These are phyloP conservation scores for Lasioglossum malachurum DNA, from an alignment of 2,888 invertebrate species.

Conservation along the genomic window DNA sequence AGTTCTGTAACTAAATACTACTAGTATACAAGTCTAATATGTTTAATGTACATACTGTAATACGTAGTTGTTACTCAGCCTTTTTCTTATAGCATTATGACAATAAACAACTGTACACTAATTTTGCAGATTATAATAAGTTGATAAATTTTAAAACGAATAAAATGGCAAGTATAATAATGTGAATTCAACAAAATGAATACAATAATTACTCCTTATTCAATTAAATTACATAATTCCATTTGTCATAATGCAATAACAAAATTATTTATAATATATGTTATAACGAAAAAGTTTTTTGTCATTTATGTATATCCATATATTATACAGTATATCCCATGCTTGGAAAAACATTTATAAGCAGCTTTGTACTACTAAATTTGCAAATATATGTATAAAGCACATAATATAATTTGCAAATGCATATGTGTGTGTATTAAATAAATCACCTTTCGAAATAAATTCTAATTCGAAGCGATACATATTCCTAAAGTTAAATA, in stretches of 20 bases:
- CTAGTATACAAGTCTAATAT: constrained; percentile 39
- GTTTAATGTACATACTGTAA: constrained; percentile 47
- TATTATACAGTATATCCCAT: constrained; percentile 37
- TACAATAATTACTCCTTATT: background rate
- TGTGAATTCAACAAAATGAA: constrained; percentile 10
- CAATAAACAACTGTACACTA: constrained; percentile 28
- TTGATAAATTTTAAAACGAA: constrained; percentile 15
- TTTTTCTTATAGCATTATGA: constrained; percentile 32
- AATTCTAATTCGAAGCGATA: constrained; percentile 21
- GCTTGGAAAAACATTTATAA: constrained; percentile 30
- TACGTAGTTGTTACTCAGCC: constrained; percentile 43
- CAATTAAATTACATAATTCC: constrained; percentile 11
- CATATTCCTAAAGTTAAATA: constrained; percentile 39
- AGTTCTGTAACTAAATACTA: constrained; percentile 26
- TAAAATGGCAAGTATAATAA: background rate
- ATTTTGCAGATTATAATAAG: constrained; percentile 21
- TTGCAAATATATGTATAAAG: constrained; percentile 40
- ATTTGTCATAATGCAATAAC: constrained; percentile 1
- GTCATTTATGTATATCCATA: constrained; percentile 23
- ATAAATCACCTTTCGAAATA: constrained; percentile 20
- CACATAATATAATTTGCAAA: constrained; percentile 36
- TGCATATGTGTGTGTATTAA: constrained; percentile 6
- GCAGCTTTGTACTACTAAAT: constrained; percentile 55
- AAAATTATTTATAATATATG: constrained; percentile 21
- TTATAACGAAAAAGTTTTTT: constrained; percentile 15